These are phyloP conservation scores for Bryconaethiops microstoma DNA, from an alignment of 2,797 vertebrate species.

Conservation along the genomic window DNA sequence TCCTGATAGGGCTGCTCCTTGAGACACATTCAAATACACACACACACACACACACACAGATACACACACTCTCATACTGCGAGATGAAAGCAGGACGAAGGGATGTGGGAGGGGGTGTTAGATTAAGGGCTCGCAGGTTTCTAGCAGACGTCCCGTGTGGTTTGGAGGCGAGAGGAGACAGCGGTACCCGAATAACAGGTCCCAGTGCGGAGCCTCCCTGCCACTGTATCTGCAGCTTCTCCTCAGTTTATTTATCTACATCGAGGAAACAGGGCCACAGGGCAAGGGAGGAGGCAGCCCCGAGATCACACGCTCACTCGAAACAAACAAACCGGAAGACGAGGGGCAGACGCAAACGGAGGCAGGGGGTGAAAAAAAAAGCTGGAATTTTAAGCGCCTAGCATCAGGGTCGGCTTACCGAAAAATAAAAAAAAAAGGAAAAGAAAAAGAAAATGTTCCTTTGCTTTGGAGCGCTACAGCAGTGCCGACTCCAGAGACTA, in stretches of 20 bases:
- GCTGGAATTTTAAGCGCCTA: constrained; percentile 20
- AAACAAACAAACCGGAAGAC: background rate
- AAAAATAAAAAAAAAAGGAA: background rate
- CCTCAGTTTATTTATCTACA: constrained; percentile 79
- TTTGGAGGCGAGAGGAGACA: constrained; percentile 47
- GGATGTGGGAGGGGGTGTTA: constrained; percentile 70
- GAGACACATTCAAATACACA: background rate
- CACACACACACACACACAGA: background rate
- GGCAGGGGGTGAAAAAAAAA: background rate
- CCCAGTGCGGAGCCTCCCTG: constrained; percentile 68
- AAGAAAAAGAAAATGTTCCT: background rate
- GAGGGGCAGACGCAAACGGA: background rate
- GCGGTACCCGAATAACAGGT: constrained; percentile 72
- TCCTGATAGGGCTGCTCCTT: background rate
- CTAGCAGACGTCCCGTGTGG: constrained; percentile 72
- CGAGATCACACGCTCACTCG: constrained; percentile 8
- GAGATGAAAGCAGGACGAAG: constrained; percentile 59
- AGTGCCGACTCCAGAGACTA: constrained; percentile 13
- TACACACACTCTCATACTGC: constrained; percentile 35
- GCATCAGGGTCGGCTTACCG: constrained; percentile 23
- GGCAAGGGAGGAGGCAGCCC: background rate
- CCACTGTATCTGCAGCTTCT: constrained; percentile 47
- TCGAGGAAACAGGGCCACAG: constrained; percentile 47
- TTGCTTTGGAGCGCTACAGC: background rate
- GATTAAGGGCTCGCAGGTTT: constrained; percentile 72